These are phyloP conservation scores for Hypolimnas misippus DNA, from an alignment of 2,888 invertebrate genomes.

Conservation along the genomic window DNA sequence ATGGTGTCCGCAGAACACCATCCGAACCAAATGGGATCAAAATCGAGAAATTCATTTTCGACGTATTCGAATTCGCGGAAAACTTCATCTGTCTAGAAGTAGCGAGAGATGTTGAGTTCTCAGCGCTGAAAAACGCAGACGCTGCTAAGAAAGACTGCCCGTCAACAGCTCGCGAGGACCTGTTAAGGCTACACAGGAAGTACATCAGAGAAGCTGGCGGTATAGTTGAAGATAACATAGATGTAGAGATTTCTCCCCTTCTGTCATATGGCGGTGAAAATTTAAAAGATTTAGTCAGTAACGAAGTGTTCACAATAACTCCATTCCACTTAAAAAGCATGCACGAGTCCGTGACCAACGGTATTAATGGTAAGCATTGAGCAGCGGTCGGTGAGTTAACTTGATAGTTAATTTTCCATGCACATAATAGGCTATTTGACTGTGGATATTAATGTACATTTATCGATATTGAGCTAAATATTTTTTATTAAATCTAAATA, in stretches of 20 bases:
- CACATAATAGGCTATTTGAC: not conserved
- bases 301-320: conserved; percentile 86
- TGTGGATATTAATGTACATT: too few relatives aligned
- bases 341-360: conserved; percentile 63
- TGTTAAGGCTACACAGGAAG: conserved; percentile 90
- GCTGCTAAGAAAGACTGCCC: conserved; percentile 95
- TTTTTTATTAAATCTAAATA: too few relatives aligned
- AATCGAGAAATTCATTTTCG: conserved; percentile 99
- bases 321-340: conserved; percentile 85
- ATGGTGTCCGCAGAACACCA: conserved; percentile 89
- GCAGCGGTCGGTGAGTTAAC: not conserved
- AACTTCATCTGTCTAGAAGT: conserved; percentile 97
- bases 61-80: conserved; percentile 97
- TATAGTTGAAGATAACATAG: conserved; percentile 84
- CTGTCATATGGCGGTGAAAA: conserved; percentile 96
- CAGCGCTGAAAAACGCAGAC: conserved; percentile 97
- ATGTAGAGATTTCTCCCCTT: conserved; percentile 95
- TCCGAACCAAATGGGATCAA: conserved; percentile 97
- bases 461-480: too few relatives aligned
- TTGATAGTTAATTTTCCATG: not conserved
- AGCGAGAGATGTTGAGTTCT: conserved; percentile 96
- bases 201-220: conserved; percentile 94
- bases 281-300: conserved; percentile 86
- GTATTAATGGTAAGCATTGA: conserved; percentile 70
- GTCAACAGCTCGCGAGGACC: conserved; percentile 91